Conservation (phyloP, 2,113 vertebrate genomes). For the Beaufortia kweichowensis region DNA sequence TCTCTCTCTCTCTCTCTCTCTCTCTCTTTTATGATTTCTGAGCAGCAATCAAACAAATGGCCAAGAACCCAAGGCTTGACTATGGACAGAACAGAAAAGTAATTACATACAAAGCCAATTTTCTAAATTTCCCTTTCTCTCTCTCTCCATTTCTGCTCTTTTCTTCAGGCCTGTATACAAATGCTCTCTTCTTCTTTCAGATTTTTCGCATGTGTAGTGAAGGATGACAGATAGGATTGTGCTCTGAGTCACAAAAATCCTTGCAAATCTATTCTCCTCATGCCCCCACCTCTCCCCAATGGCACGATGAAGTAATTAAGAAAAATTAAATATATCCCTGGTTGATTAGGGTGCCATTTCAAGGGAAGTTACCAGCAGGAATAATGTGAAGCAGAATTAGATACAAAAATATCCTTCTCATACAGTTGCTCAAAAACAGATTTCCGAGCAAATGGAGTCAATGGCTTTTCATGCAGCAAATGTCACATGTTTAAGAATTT, state of each 20-base stretch:
- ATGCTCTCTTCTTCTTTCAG: conserved; percentile 30
- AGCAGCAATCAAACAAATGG: conserved; percentile 42
- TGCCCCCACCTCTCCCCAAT: conserved; percentile 47
- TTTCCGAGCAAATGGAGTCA: conserved; percentile 29
- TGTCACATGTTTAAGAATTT: conserved; percentile 50
- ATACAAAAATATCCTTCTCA: conserved; percentile 44
- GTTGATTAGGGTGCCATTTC: conserved; percentile 54
- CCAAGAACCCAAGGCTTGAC: conserved; percentile 41
- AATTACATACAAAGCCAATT: conserved; percentile 55
- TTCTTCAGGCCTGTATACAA: conserved; percentile 52
- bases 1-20: too few relatives aligned
- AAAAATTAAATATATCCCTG: conserved; percentile 63
- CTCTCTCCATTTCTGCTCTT: conserved; percentile 1
- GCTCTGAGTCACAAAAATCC: conserved; percentile 62
- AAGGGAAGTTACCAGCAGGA: conserved; percentile 62
- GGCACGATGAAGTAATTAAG: conserved; percentile 63
- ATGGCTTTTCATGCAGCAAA: conserved; percentile 48
- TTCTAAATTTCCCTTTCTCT: conserved; percentile 52
- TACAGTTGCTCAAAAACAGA: conserved; percentile 15
- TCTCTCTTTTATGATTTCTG: conserved; percentile 11
- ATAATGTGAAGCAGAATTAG: conserved; percentile 63
- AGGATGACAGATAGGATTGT: conserved; percentile 59
- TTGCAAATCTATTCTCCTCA: conserved; percentile 45
- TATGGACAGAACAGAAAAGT: conserved; percentile 56
- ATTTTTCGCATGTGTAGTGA: conserved; percentile 57